These are phyloP conservation scores for Circaetus cinerascens DNA, from an alignment of 2,113 vertebrate species.

Conservation along the genomic window DNA sequence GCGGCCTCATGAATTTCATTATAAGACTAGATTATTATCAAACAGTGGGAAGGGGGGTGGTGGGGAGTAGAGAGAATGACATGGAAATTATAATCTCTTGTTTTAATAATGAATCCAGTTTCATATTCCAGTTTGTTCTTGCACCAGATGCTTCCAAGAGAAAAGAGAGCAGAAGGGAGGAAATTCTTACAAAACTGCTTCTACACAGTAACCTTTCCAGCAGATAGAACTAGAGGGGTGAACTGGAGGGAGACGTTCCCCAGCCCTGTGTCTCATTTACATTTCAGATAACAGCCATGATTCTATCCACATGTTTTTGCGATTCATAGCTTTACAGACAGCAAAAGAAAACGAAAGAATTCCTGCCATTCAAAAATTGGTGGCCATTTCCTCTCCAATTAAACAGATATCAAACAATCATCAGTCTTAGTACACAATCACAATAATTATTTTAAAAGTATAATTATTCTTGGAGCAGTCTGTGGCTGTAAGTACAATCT, in stretches of 20 bases:
- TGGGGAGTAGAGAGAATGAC: background rate
- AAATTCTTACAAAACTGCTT: background rate
- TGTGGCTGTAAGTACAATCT: background rate
- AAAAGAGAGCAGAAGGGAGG: constrained; percentile 32
- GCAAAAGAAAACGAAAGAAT: background rate
- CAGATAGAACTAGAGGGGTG: background rate
- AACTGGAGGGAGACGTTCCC: background rate
- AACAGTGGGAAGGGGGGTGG: background rate
- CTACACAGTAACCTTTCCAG: background rate
- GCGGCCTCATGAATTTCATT: constrained; percentile 60
- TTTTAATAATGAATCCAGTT: constrained; percentile 47
- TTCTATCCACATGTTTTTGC: background rate
- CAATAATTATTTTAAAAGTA: constrained; percentile 47
- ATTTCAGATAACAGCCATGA: background rate
- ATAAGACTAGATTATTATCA: constrained; percentile 59
- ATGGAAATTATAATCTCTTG: constrained; percentile 5
- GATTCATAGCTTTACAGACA: background rate
- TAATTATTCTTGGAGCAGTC: constrained; percentile 34
- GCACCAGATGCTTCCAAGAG: constrained; percentile 16
- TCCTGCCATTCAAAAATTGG: constrained; percentile 6
- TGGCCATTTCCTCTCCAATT: constrained; percentile 57
- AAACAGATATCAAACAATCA: constrained; percentile 39
- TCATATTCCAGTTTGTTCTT: background rate
- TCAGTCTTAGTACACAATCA: background rate
- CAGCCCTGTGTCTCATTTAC: background rate